These are phyloP conservation scores for Oryzias melastigma DNA, from an alignment of 2,113 vertebrate species.

Conservation along the genomic window DNA sequence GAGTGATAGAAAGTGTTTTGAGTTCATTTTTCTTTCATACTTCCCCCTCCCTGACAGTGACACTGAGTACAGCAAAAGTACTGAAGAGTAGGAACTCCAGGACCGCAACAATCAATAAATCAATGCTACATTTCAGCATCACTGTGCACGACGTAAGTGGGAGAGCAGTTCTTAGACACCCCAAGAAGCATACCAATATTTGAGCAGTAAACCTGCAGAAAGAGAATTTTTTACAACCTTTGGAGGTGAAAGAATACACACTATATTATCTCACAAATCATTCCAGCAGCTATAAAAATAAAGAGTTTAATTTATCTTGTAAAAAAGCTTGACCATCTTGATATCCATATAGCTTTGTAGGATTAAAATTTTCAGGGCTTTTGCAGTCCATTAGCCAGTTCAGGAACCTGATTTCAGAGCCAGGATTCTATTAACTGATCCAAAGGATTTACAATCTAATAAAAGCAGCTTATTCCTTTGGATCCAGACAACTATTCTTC, in stretches of 20 bases:
- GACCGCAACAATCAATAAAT: slow-evolving; percentile 32
- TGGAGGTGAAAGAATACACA: slow-evolving; percentile 9
- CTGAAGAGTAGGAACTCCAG: slow-evolving; percentile 4
- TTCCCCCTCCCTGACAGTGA: background rate
- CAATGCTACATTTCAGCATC: slow-evolving; percentile 33
- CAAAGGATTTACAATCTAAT: slow-evolving; percentile 49
- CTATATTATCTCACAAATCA: slow-evolving; percentile 24
- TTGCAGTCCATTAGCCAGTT: slow-evolving; percentile 29
- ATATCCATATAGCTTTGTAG: slow-evolving; percentile 17
- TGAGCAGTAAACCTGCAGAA: slow-evolving; percentile 31
- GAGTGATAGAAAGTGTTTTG: too few species aligned
- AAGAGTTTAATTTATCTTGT: background rate
- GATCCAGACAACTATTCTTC: slow-evolving; percentile 28
- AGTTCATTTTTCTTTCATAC: background rate
- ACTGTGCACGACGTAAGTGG: slow-evolving; percentile 22
- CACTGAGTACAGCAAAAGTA: slow-evolving; percentile 3
- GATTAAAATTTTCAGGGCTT: slow-evolving; percentile 29
- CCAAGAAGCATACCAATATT: slow-evolving; percentile 48
- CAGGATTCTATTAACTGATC: slow-evolving; percentile 35
- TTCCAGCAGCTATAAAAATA: slow-evolving; percentile 8
- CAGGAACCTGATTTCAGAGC: slow-evolving; percentile 32
- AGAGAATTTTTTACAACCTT: slow-evolving; percentile 15
- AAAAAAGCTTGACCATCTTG: slow-evolving; percentile 29
- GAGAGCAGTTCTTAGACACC: slow-evolving; percentile 28
- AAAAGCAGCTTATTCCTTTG: slow-evolving; percentile 51